Base-by-base conservation (phyloP, 2,888 invertebrate genomes). In the Lycocerus yunnanus region DNA sequence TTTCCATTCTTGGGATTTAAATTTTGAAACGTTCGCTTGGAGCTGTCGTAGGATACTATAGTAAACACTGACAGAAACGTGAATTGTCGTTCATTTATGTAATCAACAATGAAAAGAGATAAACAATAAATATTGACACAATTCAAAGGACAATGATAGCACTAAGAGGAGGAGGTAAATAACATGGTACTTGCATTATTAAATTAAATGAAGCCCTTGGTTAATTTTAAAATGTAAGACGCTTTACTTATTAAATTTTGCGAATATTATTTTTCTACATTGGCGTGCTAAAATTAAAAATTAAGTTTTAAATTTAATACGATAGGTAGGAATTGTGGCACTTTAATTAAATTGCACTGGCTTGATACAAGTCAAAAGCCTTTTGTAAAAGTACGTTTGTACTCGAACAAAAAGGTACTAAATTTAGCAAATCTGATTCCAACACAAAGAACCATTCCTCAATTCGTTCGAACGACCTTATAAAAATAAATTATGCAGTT, bases 201-300 rank as follows among this genome's bases (percentile, higher is more conserved):
- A 72, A 67, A 21, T 63, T 72, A 72, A 68, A 61, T 20, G 68
- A 72, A 72, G 68, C 72, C 71, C 66, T 66, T 66, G 71, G 13
- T 18, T 18, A 24, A 20, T 70, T 59, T 18, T n/a, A 59, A 71
- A 66, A 71, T 71, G 27, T 11, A 18, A 18, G 18, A 18, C 18
- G 68, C 21, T 21, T 21, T 9, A 9, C 21, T 21, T 21, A 21
- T 21, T 21, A 21, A 8, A 21, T 21, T 8, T n/a, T 1, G 6
- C 43, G 6, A 43, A 43, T 6, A 43, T 5, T n/a, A 43, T n/a
- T 63, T 18, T 63, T 24, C 10, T 24, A 10, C 21, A 24, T 10
- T 24, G 9, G 11, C 11, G 11, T 24, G 21, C 21, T 24, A 24
- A 24, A 24, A 10, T 24, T 10, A 24, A 24, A 24, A 24, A 10